Evolutionary conservation across 2,113 vertebrate species (phyloP).

Genomic region (Garra rufa): DNA sequence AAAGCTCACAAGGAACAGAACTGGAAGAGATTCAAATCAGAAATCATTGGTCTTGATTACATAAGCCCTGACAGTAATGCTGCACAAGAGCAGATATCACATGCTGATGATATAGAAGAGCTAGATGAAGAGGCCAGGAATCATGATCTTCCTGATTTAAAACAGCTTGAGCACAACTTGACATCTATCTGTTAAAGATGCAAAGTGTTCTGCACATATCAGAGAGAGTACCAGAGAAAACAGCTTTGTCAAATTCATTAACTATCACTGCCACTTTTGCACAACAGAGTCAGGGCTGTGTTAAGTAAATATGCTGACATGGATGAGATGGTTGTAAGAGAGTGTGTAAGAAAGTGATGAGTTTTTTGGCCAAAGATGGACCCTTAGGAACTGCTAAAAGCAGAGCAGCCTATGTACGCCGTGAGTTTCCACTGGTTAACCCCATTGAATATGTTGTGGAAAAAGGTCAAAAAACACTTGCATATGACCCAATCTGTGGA

Average conservation of each 20-base stretch:
- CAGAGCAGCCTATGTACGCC: no score
- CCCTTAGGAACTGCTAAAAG: no score
- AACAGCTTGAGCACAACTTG: conserved; percentile 48
- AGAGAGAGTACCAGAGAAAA: no score
- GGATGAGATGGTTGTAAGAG: no score
- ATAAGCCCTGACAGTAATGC: conserved; percentile 1
- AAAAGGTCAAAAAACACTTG: no score
- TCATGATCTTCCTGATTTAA: conserved; percentile 43
- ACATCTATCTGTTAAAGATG: conserved; percentile 8
- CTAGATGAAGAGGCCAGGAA: conserved; percentile 16
- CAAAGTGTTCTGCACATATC: no score
- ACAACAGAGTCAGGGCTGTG: conserved; percentile 6
- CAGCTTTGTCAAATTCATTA: conserved; percentile 19
- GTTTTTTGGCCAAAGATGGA: not conserved
- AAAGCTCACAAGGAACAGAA: conserved; percentile 46
- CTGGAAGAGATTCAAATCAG: conserved; percentile 39
- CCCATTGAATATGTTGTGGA: no score
- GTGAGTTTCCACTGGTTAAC: no score
- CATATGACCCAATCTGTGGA: no score
- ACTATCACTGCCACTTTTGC: conserved; percentile 33
- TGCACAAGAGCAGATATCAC: conserved; percentile 26
- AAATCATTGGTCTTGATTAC: conserved; percentile 12
- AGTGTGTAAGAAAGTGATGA: not conserved
- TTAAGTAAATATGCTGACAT: conserved; percentile 25
- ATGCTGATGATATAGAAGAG: conserved; percentile 30